These are phyloP conservation scores for Prunella fulvescens DNA, from an alignment of 2,113 vertebrate genomes.

Conservation along the genomic window DNA sequence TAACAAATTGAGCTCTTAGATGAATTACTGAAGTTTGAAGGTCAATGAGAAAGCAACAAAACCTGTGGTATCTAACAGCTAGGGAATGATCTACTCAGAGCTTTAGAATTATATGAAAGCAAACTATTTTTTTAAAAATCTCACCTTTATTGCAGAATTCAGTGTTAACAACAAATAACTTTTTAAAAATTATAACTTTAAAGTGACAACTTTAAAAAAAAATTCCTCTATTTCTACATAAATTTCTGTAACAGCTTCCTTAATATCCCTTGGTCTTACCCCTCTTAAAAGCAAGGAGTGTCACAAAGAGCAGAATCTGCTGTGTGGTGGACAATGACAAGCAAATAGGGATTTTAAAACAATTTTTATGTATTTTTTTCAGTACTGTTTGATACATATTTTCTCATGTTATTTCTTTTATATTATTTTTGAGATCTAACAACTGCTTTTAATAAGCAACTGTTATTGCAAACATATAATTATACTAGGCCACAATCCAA, in stretches of 20 bases:
- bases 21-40: not conserved
- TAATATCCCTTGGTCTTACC: not conserved
- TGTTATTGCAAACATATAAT: slow-evolving; percentile 62
- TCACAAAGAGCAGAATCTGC: not conserved
- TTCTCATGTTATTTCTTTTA: slow-evolving; percentile 40
- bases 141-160: not conserved
- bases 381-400: not conserved
- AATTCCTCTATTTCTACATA: not conserved
- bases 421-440: slow-evolving; percentile 61
- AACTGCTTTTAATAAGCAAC: slow-evolving; percentile 64
- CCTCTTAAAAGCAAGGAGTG: not conserved
- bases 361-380: not conserved
- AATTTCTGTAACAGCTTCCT: not conserved
- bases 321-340: not conserved
- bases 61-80: not conserved
- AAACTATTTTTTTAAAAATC: not conserved
- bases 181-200: not conserved
- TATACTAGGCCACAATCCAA: slow-evolving; percentile 66
- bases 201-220: not conserved
- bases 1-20: not conserved
- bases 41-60: not conserved
- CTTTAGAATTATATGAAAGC: not conserved
- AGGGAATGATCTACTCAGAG: not conserved
- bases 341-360: not conserved
- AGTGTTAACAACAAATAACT: not conserved